Conservation (phyloP, 2,888 invertebrate species). For the Amiota minor region DNA sequence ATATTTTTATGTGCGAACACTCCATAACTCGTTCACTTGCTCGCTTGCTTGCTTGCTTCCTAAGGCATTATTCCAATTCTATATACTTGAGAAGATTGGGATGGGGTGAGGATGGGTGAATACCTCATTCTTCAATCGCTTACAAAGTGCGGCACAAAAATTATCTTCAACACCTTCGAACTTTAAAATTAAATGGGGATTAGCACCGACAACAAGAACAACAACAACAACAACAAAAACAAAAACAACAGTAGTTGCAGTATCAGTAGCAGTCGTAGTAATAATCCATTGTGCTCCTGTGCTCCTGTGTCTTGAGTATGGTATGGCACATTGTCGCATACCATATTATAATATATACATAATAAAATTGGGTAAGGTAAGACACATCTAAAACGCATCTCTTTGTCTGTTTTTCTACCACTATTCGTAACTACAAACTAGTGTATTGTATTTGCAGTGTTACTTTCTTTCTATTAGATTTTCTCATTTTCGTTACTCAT, state of each 20-base stretch:
- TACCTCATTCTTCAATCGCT: not conserved
- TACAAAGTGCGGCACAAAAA: slow-evolving; percentile 60
- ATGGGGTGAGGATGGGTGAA: too few species aligned
- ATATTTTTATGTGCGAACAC: slow-evolving; percentile 69
- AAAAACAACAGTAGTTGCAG: slow-evolving; percentile 17
- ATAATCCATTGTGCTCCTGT: slow-evolving; percentile 28
- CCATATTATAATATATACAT: not conserved
- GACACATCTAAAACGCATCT: too few species aligned
- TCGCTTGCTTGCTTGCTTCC: slow-evolving; percentile 27
- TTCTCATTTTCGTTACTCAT: too few species aligned
- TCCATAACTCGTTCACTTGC: slow-evolving; percentile 56
- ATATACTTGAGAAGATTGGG: too few species aligned
- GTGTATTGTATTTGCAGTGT: too few species aligned
- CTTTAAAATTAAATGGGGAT: slow-evolving; percentile 73
- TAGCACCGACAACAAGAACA: slow-evolving; percentile 64
- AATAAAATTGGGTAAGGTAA: too few species aligned
- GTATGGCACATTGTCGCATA: slow-evolving; percentile 27
- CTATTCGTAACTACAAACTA: too few species aligned
- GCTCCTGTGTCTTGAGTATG: not conserved
- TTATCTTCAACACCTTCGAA: slow-evolving; percentile 73
- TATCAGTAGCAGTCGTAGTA: slow-evolving; percentile 14
- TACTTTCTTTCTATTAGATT: too few species aligned
- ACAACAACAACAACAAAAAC: slow-evolving; percentile 54
- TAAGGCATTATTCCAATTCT: too few species aligned
- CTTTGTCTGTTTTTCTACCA: too few species aligned